Evolutionary conservation across 2,113 vertebrate species (phyloP).

Genomic region (Ascaphus truei): DNA sequence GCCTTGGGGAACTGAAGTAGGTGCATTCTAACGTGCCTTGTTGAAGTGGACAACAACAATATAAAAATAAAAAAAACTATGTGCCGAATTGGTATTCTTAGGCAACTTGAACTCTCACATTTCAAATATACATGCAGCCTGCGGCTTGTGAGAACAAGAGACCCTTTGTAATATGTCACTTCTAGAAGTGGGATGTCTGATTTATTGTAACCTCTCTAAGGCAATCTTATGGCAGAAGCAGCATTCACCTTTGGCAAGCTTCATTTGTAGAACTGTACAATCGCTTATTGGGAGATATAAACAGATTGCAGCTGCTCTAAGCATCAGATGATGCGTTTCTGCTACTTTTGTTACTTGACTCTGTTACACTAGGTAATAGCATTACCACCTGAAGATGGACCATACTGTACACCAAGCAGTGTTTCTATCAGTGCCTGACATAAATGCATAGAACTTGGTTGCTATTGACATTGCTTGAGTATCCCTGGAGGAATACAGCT

Average conservation of each 20-base stretch:
- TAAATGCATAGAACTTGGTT: too few relatives aligned
- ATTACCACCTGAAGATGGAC: background rate
- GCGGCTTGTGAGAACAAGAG: background rate
- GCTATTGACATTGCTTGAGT: too few relatives aligned
- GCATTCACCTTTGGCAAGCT: background rate
- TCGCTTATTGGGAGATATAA: background rate
- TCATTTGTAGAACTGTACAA: background rate
- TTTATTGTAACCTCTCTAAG: background rate
- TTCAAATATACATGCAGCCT: background rate
- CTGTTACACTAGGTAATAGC: background rate
- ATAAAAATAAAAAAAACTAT: background rate
- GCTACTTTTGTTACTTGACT: background rate
- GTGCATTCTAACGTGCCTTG: conserved; percentile 71
- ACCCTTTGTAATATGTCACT: background rate
- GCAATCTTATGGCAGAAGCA: background rate
- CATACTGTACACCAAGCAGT: background rate
- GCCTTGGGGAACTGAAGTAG: conserved; percentile 92
- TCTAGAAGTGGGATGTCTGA: background rate
- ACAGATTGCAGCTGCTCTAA: background rate
- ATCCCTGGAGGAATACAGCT: too few relatives aligned
- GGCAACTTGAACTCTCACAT: background rate
- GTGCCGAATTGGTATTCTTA: background rate
- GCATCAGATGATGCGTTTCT: background rate
- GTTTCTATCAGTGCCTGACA: too few relatives aligned
- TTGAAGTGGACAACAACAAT: too few relatives aligned